Percentiles rank a stretch among this genome's conserved stretches.
Evolutionary conservation across 2,113 vertebrate species (phyloP).

Genomic region (Scartelaos histophorus): DNA sequence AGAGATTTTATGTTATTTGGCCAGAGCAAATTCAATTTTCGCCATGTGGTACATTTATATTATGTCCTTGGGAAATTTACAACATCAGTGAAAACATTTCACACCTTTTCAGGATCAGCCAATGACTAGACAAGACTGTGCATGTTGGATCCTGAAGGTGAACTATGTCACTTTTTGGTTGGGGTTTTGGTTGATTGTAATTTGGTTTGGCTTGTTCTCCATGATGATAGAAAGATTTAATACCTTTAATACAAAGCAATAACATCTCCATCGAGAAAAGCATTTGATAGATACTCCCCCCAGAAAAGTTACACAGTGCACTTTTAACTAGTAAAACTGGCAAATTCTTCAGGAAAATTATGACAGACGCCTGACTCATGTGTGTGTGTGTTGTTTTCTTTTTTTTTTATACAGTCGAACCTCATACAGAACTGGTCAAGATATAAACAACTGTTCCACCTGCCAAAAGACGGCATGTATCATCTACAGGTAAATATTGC

Average conservation of each 20-base stretch:
- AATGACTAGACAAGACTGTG: neutral
- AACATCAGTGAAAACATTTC: neutral
- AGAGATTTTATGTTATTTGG: neutral
- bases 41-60: slow-evolving; percentile 15
- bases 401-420: slow-evolving; percentile 86
- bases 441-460: slow-evolving; percentile 97
- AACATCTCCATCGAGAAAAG: too few species aligned
- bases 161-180: too few species aligned
- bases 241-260: too few species aligned
- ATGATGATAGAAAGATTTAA: too few species aligned
- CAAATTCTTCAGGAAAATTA: neutral
- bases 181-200: too few species aligned
- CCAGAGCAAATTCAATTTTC: neutral
- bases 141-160: neutral
- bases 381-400: too few species aligned
- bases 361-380: slow-evolving; percentile 3
- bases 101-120: neutral
- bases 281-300: too few species aligned
- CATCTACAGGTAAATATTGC: slow-evolving; percentile 91
- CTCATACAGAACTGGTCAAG: slow-evolving; percentile 96
- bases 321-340: neutral
- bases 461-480: slow-evolving; percentile 98
- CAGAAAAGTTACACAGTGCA: too few species aligned
- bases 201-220: too few species aligned
- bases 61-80: neutral